Evolutionary conservation across 2,113 vertebrate genomes (phyloP), one percentile per base, ranked within the genome.

Genomic region (Thunnus thynnus): DNA sequence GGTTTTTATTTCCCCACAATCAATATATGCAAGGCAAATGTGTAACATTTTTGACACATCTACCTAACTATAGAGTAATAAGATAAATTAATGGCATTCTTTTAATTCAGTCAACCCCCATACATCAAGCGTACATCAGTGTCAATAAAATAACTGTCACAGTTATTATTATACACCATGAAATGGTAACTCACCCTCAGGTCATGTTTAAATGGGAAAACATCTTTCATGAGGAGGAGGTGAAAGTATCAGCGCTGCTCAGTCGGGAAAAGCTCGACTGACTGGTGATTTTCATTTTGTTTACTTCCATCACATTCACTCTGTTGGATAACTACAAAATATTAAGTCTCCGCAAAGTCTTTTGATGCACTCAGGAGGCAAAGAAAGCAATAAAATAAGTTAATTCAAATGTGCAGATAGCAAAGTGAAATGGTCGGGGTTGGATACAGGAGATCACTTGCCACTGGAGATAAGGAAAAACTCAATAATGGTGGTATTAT

Each of bases 401-500:
- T 73, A 27, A 87, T 86, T 88, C 13, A 52, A 78, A 89, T 82
- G 58, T 84, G 57, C n/a, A 47, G 70, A 78, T 72, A 68, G 72
- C 27, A 57, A 78, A 72, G 61, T 63, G 25, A 80, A 78, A 78
- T 64, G 1, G 55, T 79, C 61, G 51, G 66, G 55, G 65, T 63
- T 72, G 76, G 66, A 74, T 67, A 30, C 72, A 75, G 66, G 50
- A 51, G 64, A 86, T 78, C 66, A 79, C 14, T 14, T 55, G 63
- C 71, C 46, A 77, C 55, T 13, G 36, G 41, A 79, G 86, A 91
- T 80, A 78, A 88, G 76, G 76, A 67, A 76, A 75, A 79, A 82
- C 84, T 88, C 86, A 80, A 82, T 87, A 84, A 88, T 79, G 71
- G 47, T 13, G 64, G 76, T 64, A 82, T 90, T 87, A 87, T 87